Percentiles rank a stretch among this genome's conserved stretches.
Evolutionary conservation across 2,113 vertebrate species (phyloP).

Genomic region (Pterocles orientalis): DNA sequence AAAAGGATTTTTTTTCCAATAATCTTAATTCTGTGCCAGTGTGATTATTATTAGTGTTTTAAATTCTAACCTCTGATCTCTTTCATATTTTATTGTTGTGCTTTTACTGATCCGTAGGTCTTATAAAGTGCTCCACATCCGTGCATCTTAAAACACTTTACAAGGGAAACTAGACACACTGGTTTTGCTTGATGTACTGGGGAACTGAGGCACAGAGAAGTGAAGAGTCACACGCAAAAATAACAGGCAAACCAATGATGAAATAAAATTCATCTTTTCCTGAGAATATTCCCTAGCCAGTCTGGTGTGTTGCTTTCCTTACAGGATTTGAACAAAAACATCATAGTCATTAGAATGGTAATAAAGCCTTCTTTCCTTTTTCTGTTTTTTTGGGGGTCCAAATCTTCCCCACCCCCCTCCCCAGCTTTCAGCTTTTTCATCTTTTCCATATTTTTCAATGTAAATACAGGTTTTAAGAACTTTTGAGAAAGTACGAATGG

Average conservation of each 20-base stretch:
- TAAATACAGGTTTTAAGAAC: background rate
- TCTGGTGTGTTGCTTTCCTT: background rate
- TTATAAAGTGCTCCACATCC: conserved; percentile 26
- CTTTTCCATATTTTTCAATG: background rate
- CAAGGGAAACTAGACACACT: background rate
- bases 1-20: conserved; percentile 36
- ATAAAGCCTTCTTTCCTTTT: background rate
- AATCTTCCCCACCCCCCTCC: too few relatives aligned
- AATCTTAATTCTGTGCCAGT: conserved; percentile 49
- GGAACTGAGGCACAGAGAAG: background rate
- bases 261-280: background rate
- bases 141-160: background rate
- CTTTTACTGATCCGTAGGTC: conserved; percentile 36
- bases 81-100: conserved; percentile 52
- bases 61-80: conserved; percentile 46
- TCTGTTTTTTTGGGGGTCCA: background rate
- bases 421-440: background rate
- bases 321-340: background rate
- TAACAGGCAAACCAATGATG: background rate
- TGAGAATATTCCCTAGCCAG: background rate
- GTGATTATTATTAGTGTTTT: conserved; percentile 49
- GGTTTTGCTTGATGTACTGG: background rate
- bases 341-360: background rate
- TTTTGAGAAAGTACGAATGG: background rate
- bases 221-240: background rate